Conservation (phyloP, 2,797 vertebrate species). For the Sus cebifrons region DNA sequence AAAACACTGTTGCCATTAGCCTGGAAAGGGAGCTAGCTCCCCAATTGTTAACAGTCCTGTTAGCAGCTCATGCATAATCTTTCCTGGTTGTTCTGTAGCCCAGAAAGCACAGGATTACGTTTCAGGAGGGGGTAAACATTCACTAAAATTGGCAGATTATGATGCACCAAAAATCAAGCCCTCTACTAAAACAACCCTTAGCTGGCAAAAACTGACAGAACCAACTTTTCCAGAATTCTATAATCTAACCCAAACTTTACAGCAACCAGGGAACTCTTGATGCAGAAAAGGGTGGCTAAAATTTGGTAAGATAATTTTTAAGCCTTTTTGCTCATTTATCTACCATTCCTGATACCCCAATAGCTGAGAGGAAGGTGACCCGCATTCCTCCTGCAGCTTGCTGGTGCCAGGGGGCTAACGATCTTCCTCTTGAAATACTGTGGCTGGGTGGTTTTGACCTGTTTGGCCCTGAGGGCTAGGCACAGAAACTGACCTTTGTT, state of each 20-base stretch:
- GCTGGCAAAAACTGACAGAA: slow-evolving; percentile 42
- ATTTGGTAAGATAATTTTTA: not conserved
- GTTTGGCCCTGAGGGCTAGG: not conserved
- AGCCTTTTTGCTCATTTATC: not conserved
- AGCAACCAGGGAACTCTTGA: not conserved
- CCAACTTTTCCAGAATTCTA: not conserved
- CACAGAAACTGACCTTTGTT: not conserved
- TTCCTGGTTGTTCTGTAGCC: not conserved
- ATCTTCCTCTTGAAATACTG: slow-evolving; percentile 43
- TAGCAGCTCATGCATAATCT: not conserved
- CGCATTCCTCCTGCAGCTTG: slow-evolving; percentile 17
- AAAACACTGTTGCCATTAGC: slow-evolving; percentile 59
- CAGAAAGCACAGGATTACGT: slow-evolving; percentile 26
- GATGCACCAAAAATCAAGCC: not conserved
- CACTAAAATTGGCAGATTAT: slow-evolving; percentile 3
- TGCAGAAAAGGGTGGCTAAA: not conserved
- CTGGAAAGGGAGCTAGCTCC: not conserved
- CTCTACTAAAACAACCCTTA: slow-evolving; percentile 27
- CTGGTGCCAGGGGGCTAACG: slow-evolving; percentile 1
- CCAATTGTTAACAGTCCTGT: not conserved
- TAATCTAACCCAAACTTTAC: slow-evolving; percentile 32
- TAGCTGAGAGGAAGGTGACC: not conserved
- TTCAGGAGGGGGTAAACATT: not conserved
- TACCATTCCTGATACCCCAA: not conserved
- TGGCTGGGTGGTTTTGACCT: slow-evolving; percentile 23